Base-by-base conservation (phyloP, 2,797 vertebrate species). In the Coilia nasus region DNA sequence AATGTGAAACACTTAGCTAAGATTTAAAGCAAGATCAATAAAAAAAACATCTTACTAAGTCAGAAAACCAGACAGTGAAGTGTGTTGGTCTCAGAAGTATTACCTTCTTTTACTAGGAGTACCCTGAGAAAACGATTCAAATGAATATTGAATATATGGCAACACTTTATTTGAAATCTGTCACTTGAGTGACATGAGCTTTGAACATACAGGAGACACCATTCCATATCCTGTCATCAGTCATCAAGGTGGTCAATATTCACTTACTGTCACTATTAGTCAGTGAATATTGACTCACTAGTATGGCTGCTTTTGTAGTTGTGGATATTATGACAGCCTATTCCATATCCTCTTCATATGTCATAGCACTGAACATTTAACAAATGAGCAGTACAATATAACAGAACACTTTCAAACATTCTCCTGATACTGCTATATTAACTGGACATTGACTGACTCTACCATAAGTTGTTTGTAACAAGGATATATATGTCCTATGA, bases 1-100 rank as follows among this genome's bases (percentile, higher is more conserved):
- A 86, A 86, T 84, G 86, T 86, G 85, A 83, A 87, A 85, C 46
- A 4, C 78, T 85, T 88, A 85, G 83, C 67, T 62, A 46, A 59
- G 89, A 85, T 23, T 85, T 85, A 88, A 54, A 90, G 91, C 88
- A 90, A 91, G 92, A 90, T 92, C 90, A 88, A 83, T 84, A 57
- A 28, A 44, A 67, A 41, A 78, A 67, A 41, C 50, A 67, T 82
- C 90, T 86, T 89, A 87, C 89, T 89, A 60, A 59, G 2, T 83
- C 88, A 60, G 81, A 83, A 81, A 86, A 88, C 3, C 31, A 75
- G 67, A 75, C 67, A 41, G 67, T 19, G 31, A 75, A 75, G 4
- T 11, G 21, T 59, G 19, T n/a, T 59, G 57, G 57, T 21, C 57
- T 59, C 35, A 75, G 15, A 75, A 17, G 67, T 31, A 75, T 41